A percentile compares a stretch with the other conserved stretches of the same genome.
Evolutionary conservation across 2,888 invertebrate genomes (phyloP).

Genomic region (Rotaria magnacalcarata): DNA sequence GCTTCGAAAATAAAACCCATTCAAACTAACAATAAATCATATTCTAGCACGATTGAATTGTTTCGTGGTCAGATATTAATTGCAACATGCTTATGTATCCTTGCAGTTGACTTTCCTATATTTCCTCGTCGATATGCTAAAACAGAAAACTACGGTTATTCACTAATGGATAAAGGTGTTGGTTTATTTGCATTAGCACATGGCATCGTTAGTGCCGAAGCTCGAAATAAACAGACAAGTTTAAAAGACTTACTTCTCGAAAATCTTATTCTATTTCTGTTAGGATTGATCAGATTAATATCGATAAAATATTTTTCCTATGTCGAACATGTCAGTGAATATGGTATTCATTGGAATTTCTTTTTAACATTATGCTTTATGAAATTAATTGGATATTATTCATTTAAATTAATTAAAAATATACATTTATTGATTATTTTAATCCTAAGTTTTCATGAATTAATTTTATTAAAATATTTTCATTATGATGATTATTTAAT

Average conservation of each 20-base stretch:
- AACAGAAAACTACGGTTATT: conserved; percentile 75
- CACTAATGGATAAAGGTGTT: conserved; percentile 67
- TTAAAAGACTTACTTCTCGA: background rate
- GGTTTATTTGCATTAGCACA: conserved; percentile 53
- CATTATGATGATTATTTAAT: conserved; percentile 64
- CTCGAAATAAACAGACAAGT: conserved; percentile 50
- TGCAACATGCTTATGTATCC: conserved; percentile 62
- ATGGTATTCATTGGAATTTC: conserved; percentile 97
- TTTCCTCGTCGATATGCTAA: conserved; percentile 83
- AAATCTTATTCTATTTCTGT: conserved; percentile 54
- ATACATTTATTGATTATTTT: background rate
- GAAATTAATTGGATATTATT: conserved; percentile 24
- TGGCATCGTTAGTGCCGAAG: conserved; percentile 67
- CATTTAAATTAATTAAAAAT: conserved; percentile 20
- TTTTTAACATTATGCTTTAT: conserved; percentile 78
- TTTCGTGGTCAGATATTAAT: conserved; percentile 39
- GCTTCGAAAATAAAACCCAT: too few species aligned
- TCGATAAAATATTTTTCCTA: conserved; percentile 68
- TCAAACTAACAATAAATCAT: background rate
- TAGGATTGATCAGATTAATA: conserved; percentile 60
- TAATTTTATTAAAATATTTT: conserved; percentile 63
- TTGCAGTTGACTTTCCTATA: conserved; percentile 84
- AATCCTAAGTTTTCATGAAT: background rate
- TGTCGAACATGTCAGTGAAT: conserved; percentile 81
- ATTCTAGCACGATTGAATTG: conserved; percentile 11